Conservation (phyloP, 1,140 invertebrate species). For the Bombus cullumanus region DNA sequence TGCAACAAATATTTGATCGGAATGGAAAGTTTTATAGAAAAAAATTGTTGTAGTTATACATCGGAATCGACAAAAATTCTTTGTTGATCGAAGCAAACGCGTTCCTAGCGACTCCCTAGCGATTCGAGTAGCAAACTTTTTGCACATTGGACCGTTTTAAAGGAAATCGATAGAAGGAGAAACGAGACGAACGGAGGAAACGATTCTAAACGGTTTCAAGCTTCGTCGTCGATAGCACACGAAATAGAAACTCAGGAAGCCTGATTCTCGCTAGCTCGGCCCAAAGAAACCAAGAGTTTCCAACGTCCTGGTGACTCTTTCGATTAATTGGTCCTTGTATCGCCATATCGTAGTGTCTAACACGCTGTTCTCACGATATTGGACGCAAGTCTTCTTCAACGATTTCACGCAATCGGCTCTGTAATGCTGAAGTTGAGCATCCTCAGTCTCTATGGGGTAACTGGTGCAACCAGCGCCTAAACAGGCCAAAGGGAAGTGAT, state of each 20-base stretch:
- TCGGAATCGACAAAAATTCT: not conserved
- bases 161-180: not conserved
- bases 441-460: conserved; percentile 91
- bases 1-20: not conserved
- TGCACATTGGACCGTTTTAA: not conserved
- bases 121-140: conserved; percentile 9
- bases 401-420: conserved; percentile 95
- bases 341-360: conserved; percentile 95
- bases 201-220: not conserved
- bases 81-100: not conserved
- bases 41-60: not conserved
- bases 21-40: not conserved
- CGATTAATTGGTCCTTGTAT: conserved; percentile 90
- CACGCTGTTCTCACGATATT: conserved; percentile 91
- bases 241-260: too few species aligned
- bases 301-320: conserved; percentile 87
- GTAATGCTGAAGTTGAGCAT: conserved; percentile 97
- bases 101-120: not conserved
- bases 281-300: conserved; percentile 89
- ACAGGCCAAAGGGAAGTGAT: conserved; percentile 96
- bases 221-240: conserved; percentile 8
- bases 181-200: conserved; percentile 6
- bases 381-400: conserved; percentile 92
- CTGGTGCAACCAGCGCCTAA: conserved; percentile 93
- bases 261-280: conserved; percentile 63